These are phyloP conservation scores for Andrena cerasifolii DNA, from an alignment of 1,140 invertebrate genomes.

Conservation along the genomic window DNA sequence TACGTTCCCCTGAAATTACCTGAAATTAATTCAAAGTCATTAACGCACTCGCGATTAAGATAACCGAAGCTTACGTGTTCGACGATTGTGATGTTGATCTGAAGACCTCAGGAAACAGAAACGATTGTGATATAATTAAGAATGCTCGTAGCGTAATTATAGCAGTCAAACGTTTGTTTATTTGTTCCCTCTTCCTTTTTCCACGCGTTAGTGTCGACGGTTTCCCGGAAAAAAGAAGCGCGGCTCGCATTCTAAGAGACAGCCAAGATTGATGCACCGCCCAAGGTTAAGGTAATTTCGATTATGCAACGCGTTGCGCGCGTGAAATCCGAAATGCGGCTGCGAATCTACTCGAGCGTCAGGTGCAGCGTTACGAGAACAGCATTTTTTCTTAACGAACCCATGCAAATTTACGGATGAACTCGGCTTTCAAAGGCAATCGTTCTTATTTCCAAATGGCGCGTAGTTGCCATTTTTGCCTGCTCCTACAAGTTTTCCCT, in stretches of 20 bases:
- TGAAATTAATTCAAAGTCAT: too few relatives aligned
- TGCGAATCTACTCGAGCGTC: background rate
- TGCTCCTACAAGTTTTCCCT: too few relatives aligned
- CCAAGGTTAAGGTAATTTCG: conserved; percentile 45
- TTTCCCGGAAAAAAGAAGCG: conserved; percentile 16
- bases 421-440: too few relatives aligned
- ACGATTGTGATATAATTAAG: too few relatives aligned
- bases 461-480: too few relatives aligned
- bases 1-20: too few relatives aligned
- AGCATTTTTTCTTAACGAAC: too few relatives aligned
- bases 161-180: background rate
- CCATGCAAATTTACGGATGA: too few relatives aligned
- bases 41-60: too few relatives aligned
- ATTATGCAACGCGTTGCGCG: conserved; percentile 30
- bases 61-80: too few relatives aligned
- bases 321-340: conserved; percentile 30
- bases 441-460: too few relatives aligned
- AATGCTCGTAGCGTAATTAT: background rate
- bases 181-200: background rate
- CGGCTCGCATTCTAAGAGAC: conserved; percentile 22
- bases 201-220: background rate
- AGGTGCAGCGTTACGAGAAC: background rate
- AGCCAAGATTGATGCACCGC: conserved; percentile 32
- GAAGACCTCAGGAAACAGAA: background rate
- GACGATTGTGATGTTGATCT: too few relatives aligned